Evolutionary conservation across 2,797 vertebrate species (phyloP), one percentile per base, ranked within the genome.

Genomic region (Bufotes viridis): DNA sequence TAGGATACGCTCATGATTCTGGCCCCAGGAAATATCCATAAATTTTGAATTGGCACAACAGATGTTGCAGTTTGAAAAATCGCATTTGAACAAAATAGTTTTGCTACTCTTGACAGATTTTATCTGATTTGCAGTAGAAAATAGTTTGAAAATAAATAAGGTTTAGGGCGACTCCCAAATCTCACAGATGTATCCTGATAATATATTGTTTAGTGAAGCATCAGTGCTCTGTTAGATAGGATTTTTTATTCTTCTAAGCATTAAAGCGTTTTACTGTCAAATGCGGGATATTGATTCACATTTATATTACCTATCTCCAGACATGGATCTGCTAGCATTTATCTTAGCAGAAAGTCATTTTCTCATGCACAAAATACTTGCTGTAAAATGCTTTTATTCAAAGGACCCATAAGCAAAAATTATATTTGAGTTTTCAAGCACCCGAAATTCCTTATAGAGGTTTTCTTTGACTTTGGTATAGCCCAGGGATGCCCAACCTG

Each of bases 11-110:
- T 75, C 57, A 65, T 69, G 65, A 42, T 81, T 85, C 58, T 85
- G 78, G 76, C 87, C 81, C 49, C 60, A 70, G 87, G 87, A 84
- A 88, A 85, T 80, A 84, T 84, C 81, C 87, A 88, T 88, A 88
- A 63, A 88, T 88, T 85, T 88, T 75, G 76, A 57, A 81, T 81
- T 63, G 67, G 82, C 78, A 81, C 55, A 85, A 70, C 87, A 88
- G 87, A 88, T 88, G 87, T 85, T 85, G 78, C 42, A 55, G 42
- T 81, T 80, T 88, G 87, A 80, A 88, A 78, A 69, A 84, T 88
- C 70, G 18, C 58, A 88, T 84, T 65, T 88, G 75, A 88, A 78
- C 67, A 55, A 72, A 67, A 88, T 84, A 74, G 65, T 65, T 81
- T 88, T 85, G 34, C 82, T 70, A 81, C 82, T 85, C 78, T 80